Evolutionary conservation across 2,888 invertebrate genomes (phyloP), one percentile per base, ranked within the genome.

Genomic region (Platycheirus albimanus): DNA sequence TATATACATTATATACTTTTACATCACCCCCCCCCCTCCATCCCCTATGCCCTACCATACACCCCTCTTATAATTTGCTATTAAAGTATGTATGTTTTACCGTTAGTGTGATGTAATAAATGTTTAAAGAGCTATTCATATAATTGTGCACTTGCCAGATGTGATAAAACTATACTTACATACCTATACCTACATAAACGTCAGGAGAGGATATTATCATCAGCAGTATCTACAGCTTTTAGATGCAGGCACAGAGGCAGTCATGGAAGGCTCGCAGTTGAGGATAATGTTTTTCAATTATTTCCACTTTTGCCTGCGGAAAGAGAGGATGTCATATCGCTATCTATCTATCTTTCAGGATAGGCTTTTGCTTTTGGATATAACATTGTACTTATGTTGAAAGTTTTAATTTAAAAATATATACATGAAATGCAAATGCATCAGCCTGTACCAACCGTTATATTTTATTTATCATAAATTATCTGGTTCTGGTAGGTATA

Each of bases 111-210:
- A 83, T 83, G 72, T 83, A 77, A 83, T 83, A 77, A 83, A 83
- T 83, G 81, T 83, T 83, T 83, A 83, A 81, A 77, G 72, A 77
- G 81, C 81, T 77, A 67, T 77, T 83, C 77, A 76, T 72, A 72
- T 77, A 83, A 77, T 77, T 77, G 77, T 52, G 80, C 80, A 77
- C 81, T 77, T 83, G 77, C 72, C 77, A 83, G 77, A 83, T 77
- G 81, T 72, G 77, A 83, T 77, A 77, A 77, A 83, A 77, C 72
- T 77, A 77, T 45, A 38, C n/a, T n/a, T 36, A 43, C 30, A 33
- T 4, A 33, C 5, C 24, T 5, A 5, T 5, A 24, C 3, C 5
- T 24, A 24, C 3, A 24, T 4, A 24, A 24, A 4, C 5, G 24
- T 24, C 5, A 5, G 24, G 24, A 24, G 24, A 8, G 30, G 30